Evolutionary conservation across 2,113 vertebrate genomes (phyloP).

Genomic region (Agapornis roseicollis): DNA sequence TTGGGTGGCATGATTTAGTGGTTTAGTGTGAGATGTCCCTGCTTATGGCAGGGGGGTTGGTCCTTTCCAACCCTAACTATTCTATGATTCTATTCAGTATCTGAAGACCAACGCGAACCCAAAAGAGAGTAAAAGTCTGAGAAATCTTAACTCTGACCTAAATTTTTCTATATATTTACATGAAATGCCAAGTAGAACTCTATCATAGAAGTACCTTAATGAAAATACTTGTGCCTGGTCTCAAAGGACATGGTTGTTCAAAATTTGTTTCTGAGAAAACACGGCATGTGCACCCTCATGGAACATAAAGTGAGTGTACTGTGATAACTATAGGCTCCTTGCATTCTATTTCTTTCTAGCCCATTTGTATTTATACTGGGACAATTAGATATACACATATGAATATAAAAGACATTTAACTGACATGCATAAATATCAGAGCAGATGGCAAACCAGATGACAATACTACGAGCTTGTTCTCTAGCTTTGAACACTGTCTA

Average conservation of each 20-base stretch:
- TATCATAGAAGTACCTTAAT: not conserved
- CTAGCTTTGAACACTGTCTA: not conserved
- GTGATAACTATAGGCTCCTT: not conserved
- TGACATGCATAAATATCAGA: not conserved
- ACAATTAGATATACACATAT: fast-evolving
- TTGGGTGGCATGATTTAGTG: no score
- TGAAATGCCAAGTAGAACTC: not conserved
- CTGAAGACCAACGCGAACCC: not conserved
- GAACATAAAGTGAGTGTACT: not conserved
- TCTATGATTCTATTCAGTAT: no score
- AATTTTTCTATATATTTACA: not conserved
- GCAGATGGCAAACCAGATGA: not conserved
- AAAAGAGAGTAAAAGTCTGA: not conserved
- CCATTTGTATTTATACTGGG: not conserved
- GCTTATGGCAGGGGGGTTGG: no score
- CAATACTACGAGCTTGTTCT: not conserved
- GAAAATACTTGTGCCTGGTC: not conserved
- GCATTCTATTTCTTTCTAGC: not conserved
- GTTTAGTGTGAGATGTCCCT: no score
- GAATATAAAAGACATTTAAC: not conserved
- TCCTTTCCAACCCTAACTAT: no score
- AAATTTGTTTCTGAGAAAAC: not conserved
- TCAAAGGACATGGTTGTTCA: not conserved
- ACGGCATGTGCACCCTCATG: not conserved
- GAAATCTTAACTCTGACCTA: not conserved